A percentile compares a stretch with the other conserved stretches of the same genome.
Evolutionary conservation across 2,113 vertebrate species (phyloP).

Genomic region (Ciconia maguari): DNA sequence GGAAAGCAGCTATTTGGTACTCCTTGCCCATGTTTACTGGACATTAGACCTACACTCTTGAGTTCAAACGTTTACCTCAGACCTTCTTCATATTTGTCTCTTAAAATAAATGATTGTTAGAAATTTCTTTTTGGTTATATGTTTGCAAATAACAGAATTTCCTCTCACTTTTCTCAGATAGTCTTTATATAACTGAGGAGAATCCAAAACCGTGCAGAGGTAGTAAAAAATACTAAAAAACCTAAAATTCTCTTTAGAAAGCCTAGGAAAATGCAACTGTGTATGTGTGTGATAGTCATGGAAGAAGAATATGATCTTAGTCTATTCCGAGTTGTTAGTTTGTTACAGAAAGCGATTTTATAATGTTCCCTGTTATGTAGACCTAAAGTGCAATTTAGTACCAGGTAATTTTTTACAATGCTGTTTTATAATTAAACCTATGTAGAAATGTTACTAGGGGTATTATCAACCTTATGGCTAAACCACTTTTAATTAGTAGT

Average conservation of each 20-base stretch:
- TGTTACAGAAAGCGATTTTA: background rate
- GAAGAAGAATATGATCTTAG: background rate
- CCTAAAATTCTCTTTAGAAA: background rate
- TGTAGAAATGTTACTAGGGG: background rate
- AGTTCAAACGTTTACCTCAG: background rate
- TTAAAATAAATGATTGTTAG: background rate
- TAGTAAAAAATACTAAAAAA: background rate
- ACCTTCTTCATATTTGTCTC: background rate
- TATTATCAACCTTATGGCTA: background rate
- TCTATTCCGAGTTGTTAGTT: background rate
- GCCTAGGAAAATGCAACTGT: background rate
- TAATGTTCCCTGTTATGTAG: background rate
- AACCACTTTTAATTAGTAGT: background rate
- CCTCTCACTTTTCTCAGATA: background rate
- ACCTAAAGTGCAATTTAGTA: background rate
- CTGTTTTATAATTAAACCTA: background rate
- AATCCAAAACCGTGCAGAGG: background rate
- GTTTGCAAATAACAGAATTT: background rate
- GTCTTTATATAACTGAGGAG: background rate
- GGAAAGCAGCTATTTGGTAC: background rate
- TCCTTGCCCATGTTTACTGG: background rate
- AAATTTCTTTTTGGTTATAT: background rate
- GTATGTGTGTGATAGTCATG: background rate
- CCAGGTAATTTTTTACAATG: background rate
- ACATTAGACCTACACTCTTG: background rate